These are phyloP conservation scores for Hermaeophaga mercurialis DNA, from an alignment of 2,888 invertebrate genomes.

Conservation along the genomic window DNA sequence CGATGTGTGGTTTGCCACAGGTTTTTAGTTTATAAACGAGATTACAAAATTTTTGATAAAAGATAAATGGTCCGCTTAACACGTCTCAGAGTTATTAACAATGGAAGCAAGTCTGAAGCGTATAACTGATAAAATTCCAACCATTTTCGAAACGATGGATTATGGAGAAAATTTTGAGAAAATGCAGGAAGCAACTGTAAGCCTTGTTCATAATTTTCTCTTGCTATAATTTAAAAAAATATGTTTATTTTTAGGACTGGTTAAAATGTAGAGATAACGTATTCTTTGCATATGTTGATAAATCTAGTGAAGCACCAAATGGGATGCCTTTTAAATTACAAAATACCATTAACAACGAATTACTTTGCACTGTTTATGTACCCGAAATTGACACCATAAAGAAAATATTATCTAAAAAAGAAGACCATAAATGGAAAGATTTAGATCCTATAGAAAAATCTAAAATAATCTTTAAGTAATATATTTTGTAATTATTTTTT, in stretches of 20 bases:
- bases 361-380: slow-evolving; percentile 33
- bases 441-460: slow-evolving; percentile 40
- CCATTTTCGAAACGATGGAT: slow-evolving; percentile 49
- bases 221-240: not conserved
- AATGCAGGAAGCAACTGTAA: slow-evolving; percentile 44
- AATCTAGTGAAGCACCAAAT: slow-evolving; percentile 23
- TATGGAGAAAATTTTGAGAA: slow-evolving; percentile 47
- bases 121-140: slow-evolving; percentile 25
- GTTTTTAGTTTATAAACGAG: no score
- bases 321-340: slow-evolving; percentile 31
- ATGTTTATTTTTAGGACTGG: slow-evolving; percentile 45
- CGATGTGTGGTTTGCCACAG: no score
- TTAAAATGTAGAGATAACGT: slow-evolving; percentile 38
- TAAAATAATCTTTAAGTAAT: slow-evolving; percentile 47
- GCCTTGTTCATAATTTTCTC: slow-evolving; percentile 17
- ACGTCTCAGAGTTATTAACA: not conserved
- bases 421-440: slow-evolving; percentile 35
- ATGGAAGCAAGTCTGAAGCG: slow-evolving; percentile 1
- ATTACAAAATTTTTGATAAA: no score
- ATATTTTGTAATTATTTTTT: not conserved
- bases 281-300: slow-evolving; percentile 39
- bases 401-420: slow-evolving; percentile 37
- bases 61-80: slow-evolving; percentile 2
- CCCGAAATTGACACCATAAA: slow-evolving; percentile 42
- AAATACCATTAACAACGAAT: slow-evolving; percentile 28